Conservation (phyloP, 2,113 vertebrate species). For the Hemiprocne comata region DNA sequence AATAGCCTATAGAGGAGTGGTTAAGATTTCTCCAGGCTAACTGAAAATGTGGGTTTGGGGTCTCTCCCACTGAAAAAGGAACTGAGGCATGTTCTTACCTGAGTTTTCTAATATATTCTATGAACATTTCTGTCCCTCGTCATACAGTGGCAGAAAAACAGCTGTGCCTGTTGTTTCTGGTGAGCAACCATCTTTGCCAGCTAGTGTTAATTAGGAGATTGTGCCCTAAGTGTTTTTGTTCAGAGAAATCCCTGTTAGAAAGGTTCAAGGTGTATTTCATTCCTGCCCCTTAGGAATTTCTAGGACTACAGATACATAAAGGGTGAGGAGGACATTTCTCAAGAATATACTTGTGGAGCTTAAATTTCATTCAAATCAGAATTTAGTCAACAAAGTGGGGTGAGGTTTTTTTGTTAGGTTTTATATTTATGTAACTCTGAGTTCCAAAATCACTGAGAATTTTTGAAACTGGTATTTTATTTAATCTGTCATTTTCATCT, state of each 20-base stretch:
- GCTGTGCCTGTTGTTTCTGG: not conserved
- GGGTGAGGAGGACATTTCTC: not conserved
- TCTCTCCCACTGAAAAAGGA: not conserved
- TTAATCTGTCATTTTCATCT: not conserved
- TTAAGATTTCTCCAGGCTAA: not conserved
- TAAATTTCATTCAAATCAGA: not conserved
- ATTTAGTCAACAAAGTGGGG: not conserved
- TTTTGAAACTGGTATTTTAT: not conserved
- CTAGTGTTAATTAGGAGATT: not conserved
- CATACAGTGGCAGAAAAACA: not conserved
- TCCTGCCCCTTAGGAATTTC: not conserved
- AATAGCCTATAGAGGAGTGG: rapidly evolving
- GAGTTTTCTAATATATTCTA: not conserved
- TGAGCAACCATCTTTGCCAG: not conserved
- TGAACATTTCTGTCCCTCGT: not conserved
- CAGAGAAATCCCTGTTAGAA: not conserved
- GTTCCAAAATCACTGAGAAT: not conserved
- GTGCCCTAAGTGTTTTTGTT: not conserved
- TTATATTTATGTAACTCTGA: not conserved
- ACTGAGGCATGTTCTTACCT: rapidly evolving
- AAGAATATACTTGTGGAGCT: not conserved
- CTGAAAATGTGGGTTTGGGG: not conserved
- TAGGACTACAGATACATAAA: not conserved
- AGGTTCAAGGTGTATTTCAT: not conserved
- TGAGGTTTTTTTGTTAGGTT: too few species aligned